Evolutionary conservation across 30 jellyfish, hydroid and myxozoan genomes (phyloP), one percentile per base, ranked within the genome.

Genomic region (Cassiopea andromeda): DNA sequence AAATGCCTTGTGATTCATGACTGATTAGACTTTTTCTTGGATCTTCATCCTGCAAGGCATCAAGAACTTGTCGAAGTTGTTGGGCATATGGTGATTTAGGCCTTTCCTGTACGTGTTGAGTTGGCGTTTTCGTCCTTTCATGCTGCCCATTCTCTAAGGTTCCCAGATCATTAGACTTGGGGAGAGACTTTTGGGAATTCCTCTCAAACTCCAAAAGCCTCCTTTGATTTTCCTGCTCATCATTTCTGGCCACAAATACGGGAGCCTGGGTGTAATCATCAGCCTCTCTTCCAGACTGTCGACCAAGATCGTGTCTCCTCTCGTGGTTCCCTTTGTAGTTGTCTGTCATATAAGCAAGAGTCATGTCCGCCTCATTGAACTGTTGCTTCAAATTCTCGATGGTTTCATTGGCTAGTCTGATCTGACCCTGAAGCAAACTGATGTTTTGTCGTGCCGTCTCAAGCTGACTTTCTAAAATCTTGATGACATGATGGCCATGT

Each of bases 61-160:
- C 99, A 49, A 95, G 97, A 44, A 95, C 99, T 78, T 95, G 99
- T 61, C 96, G 78, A 45, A 95, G 92, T 78, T 95, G 99, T 70
- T 87, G 97, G n/a, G 97, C 99, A 77, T 95, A 95, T 1, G 98
- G 99, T 7, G 99, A 95, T 61, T 91, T 90, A 0, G 97, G 97
- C 69, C 88, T 78, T 66, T 91, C 97, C 9, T 78, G 97, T 4
- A 70, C 78, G 61, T 87, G 89, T 60, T 27, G 43, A 6, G 85
- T 48, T 16, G 94, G 94, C 13, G 94, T 75, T 44, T 80, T 70
- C 70, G 86, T 38, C 82, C 90, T 60, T 44, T 87, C 94, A 5
- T 4, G 38, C 44, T 81, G 81, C 2, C 67, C 94, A 44, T 38
- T 16, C 15, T 87, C 94, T 1, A 57, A 46, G n/a, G 57, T 50